Conservation (phyloP, 1,140 invertebrate genomes). For the Pissodes strobi region DNA sequence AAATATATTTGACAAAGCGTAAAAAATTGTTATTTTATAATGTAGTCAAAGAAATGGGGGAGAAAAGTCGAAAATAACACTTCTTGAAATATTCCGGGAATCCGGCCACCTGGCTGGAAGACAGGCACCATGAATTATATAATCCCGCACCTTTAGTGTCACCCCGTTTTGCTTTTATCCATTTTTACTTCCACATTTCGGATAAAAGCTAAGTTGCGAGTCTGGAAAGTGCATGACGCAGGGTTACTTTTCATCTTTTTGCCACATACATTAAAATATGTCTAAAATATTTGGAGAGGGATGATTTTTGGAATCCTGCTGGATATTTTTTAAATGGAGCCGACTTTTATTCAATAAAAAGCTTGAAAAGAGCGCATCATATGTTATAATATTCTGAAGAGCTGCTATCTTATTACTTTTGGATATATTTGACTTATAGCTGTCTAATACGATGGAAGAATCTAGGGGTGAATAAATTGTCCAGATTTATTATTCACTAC, state of each 20-base stretch:
- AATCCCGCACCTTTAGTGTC: constrained; percentile 22
- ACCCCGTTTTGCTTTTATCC: constrained; percentile 29
- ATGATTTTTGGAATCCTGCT: too few relatives aligned
- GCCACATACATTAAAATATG: constrained; percentile 11
- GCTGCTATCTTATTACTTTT: too few relatives aligned
- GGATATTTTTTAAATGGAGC: too few relatives aligned
- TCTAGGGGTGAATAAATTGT: too few relatives aligned
- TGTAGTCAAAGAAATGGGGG: constrained; percentile 16
- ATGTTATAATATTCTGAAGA: too few relatives aligned
- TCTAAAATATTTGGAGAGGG: constrained; percentile 14
- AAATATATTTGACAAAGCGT: constrained; percentile 11
- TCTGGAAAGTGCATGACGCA: constrained; percentile 18
- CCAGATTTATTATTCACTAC: too few relatives aligned
- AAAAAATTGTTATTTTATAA: constrained; percentile 17
- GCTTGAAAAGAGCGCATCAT: too few relatives aligned
- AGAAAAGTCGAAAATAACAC: constrained; percentile 16
- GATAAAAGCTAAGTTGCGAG: constrained; percentile 32
- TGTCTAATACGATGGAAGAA: too few relatives aligned
- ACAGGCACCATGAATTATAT: constrained; percentile 27
- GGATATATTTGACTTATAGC: too few relatives aligned
- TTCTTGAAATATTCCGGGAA: constrained; percentile 31
- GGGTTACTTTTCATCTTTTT: constrained; percentile 26
- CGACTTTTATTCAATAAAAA: too few relatives aligned
- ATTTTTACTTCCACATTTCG: constrained; percentile 21
- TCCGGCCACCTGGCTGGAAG: constrained; percentile 20